A percentile compares a stretch with the other conserved stretches of the same genome.
Conservation (phyloP, 2,888 invertebrate genomes). For the Seira sanloemensis region DNA sequence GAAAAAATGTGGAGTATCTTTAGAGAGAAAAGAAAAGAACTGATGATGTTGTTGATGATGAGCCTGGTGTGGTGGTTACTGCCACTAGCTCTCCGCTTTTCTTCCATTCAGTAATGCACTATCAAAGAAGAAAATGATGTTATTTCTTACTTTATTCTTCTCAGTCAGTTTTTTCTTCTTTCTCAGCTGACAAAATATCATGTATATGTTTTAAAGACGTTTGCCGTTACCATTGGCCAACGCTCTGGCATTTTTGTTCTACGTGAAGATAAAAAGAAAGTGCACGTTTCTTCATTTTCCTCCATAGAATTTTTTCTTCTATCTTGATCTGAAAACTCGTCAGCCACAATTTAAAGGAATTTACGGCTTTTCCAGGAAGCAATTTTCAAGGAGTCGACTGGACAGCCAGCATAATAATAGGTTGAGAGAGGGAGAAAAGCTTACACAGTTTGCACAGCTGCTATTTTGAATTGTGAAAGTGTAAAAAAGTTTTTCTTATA, state of each 20-base stretch:
- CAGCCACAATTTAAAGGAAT: constrained; percentile 63
- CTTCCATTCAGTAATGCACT: constrained; percentile 21
- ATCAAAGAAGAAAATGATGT: constrained; percentile 21
- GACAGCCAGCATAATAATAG: constrained; percentile 44
- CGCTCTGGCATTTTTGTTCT: background rate
- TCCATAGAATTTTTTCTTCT: constrained; percentile 15
- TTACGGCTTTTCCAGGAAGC: constrained; percentile 57
- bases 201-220: constrained; percentile 6
- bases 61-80: constrained; percentile 31
- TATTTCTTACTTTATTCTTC: too few species aligned
- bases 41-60: constrained; percentile 31
- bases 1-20: background rate
- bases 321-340: constrained; percentile 62
- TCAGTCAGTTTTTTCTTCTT: too few species aligned
- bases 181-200: constrained; percentile 48
- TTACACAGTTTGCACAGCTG: constrained; percentile 20
- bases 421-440: background rate
- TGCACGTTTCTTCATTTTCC: constrained; percentile 2
- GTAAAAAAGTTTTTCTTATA: background rate
- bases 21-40: constrained; percentile 1
- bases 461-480: constrained; percentile 15
- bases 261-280: too few species aligned
- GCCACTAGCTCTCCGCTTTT: constrained; percentile 12
- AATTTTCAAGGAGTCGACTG: constrained; percentile 61
- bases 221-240: constrained; percentile 4